Evolutionary conservation across 2,113 vertebrate species (phyloP), one percentile per base, ranked within the genome.

Genomic region (Urocolius indicus): DNA sequence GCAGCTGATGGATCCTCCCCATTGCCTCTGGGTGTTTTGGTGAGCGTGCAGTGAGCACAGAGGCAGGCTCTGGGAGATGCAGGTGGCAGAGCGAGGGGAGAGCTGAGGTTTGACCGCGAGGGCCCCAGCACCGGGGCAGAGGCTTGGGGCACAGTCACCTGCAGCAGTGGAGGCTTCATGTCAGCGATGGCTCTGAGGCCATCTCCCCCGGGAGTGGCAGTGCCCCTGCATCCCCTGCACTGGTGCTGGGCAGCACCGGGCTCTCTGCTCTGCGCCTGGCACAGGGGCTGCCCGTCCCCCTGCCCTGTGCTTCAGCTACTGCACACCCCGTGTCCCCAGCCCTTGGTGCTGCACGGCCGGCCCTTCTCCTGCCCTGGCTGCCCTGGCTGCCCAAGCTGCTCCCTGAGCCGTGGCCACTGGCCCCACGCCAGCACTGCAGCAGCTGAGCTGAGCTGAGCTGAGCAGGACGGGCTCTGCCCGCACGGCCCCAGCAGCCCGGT

Each of bases 121-220:
- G 4, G 68, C 45, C 9, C 9, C 6, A 4, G 61, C 16, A 14
- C 27, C 2, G 1, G 18, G 24, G 32, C 68, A 23, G 38, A 19
- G 23, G 27, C 38, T 5, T 32, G 62, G 27, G 46, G 17, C 19
- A 9, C 6, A 1, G 48, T 52, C 41, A 54, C n/a, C n/a, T 6
- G 55, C 20, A 9, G 41, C 51, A 32, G 30, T 41, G 51, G 49
- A 57, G 30, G 24, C 34, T 43, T 45, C 7, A 0, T 0, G 1
- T 27, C 3, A 1, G 27, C 1, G 5, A 5, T 11, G 0, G 1
- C 36, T 54, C 32, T 2, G 9, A 29, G 34, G 10, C 46, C 14
- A 4, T 17, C 9, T 2, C 13, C 51, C 18, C 29, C 14, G 27
- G 48, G 34, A 34, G 41, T 16, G 11, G 55, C 29, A 30, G n/a